phyloP scores from a whole-genome alignment of 1,140 invertebrate species.

The Kradibia gibbosae region DNA sequence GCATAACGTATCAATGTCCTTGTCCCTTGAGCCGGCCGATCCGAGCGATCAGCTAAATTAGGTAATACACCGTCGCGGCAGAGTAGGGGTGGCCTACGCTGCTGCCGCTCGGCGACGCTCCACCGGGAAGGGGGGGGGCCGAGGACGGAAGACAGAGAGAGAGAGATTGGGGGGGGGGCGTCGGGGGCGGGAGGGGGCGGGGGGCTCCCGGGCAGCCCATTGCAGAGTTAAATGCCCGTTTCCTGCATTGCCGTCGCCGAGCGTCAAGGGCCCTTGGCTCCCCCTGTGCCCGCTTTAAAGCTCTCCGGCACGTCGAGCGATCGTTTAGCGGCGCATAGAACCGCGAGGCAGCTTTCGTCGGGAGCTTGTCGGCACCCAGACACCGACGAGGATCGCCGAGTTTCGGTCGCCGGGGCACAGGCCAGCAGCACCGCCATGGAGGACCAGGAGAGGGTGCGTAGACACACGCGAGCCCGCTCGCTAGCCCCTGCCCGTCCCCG shows the following conservation, averaged over 20 bases:
- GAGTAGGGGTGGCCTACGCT: not conserved
- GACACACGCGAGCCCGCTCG: not conserved
- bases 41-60: slow-evolving; percentile 66
- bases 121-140: too few species aligned
- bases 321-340: slow-evolving; percentile 38
- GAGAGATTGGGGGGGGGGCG: too few species aligned
- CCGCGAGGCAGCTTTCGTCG: not conserved
- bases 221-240: slow-evolving; percentile 69
- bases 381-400: not conserved
- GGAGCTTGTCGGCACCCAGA: slow-evolving; percentile 1
- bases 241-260: slow-evolving; percentile 63
- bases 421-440: slow-evolving; percentile 8
- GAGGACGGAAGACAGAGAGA: too few species aligned
- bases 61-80: slow-evolving; percentile 58
- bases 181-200: not conserved
- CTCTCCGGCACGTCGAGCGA: slow-evolving; percentile 43
- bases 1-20: slow-evolving; percentile 70
- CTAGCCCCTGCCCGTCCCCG: not conserved
- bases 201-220: slow-evolving; percentile 55
- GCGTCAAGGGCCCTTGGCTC: slow-evolving; percentile 28
- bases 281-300: slow-evolving; percentile 56
- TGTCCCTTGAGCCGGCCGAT: slow-evolving; percentile 63
- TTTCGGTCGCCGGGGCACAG: too few species aligned
- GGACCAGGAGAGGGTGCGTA: slow-evolving; percentile 44
- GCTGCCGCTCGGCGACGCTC: too few species aligned